Percentiles rank a stretch among this genome's conserved stretches.
Evolutionary conservation across 2,888 invertebrate genomes (phyloP).

Genomic region (Caenorhabditis drosophilae): DNA sequence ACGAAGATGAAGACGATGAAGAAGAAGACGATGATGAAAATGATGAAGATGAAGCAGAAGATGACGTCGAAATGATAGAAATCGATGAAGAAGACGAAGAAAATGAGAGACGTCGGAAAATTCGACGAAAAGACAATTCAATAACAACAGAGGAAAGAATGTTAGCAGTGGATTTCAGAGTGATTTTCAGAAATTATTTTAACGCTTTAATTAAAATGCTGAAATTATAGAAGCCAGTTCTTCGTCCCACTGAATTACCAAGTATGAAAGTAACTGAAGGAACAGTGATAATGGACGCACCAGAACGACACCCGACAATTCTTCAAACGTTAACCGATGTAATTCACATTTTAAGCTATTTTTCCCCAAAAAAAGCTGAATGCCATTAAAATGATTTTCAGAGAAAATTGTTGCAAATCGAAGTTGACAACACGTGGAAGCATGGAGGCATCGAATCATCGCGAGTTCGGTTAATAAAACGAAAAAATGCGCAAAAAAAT

Average conservation of each 20-base stretch:
- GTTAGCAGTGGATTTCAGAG: constrained; percentile 17
- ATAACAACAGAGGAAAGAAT: neutral
- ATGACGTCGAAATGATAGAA: constrained; percentile 16
- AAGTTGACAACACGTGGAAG: constrained; percentile 43
- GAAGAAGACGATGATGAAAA: constrained; percentile 25
- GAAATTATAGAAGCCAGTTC: constrained; percentile 26
- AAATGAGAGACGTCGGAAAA: neutral
- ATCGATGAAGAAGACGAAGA: constrained; percentile 2
- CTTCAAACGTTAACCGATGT: constrained; percentile 16
- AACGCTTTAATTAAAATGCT: neutral
- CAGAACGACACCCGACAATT: constrained; percentile 28
- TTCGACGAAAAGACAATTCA: neutral
- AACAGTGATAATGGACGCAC: constrained; percentile 40
- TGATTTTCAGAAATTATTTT: neutral
- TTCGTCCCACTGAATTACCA: constrained; percentile 29
- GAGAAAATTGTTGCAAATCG: constrained; percentile 18
- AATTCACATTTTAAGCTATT: neutral
- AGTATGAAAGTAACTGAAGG: constrained; percentile 29
- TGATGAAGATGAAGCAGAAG: constrained; percentile 19
- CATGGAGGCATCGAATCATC: constrained; percentile 34
- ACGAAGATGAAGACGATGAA: constrained; percentile 19
- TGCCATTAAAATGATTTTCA: no score
- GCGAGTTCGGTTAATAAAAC: constrained; percentile 19
- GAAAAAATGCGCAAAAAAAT: no score
- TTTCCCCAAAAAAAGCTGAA: neutral